Conservation (phyloP, 2,113 vertebrate species). For the Thunnus maccoyii region DNA sequence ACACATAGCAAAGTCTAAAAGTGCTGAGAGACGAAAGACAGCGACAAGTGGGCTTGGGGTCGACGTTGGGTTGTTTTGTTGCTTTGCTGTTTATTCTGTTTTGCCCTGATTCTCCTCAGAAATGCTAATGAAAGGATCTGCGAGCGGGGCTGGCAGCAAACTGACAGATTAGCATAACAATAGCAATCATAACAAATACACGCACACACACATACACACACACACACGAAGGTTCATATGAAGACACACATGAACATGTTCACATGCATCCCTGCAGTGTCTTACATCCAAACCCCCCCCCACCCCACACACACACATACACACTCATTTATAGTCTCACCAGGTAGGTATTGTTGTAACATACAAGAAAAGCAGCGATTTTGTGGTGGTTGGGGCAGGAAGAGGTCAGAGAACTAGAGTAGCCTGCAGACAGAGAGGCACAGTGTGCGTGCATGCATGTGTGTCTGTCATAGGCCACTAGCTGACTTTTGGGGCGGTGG, state of each 20-base stretch:
- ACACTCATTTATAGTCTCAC: conserved; percentile 9
- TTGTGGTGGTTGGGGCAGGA: conserved; percentile 19
- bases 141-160: conserved; percentile 62
- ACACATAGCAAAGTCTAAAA: conserved; percentile 41
- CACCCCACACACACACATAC: background rate
- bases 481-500: no score
- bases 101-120: conserved; percentile 70
- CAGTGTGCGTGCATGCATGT: conserved; percentile 5
- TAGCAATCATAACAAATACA: conserved; percentile 51
- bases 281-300: background rate
- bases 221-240: background rate
- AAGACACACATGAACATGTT: conserved; percentile 1
- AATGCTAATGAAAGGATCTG: conserved; percentile 73
- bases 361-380: background rate
- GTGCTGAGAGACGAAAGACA: conserved; percentile 62
- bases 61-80: conserved; percentile 52
- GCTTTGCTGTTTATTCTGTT: conserved; percentile 63
- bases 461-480: no score
- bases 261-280: conserved; percentile 12
- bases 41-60: no score
- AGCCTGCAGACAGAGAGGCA: conserved; percentile 43
- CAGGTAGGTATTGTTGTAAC: conserved; percentile 4
- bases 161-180: conserved; percentile 77
- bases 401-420: conserved; percentile 53
- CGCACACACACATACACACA: conserved; percentile 2